A percentile compares a stretch with the other conserved stretches of the same genome.
Conservation (phyloP, 1,140 invertebrate species). For the Apis laboriosa region DNA sequence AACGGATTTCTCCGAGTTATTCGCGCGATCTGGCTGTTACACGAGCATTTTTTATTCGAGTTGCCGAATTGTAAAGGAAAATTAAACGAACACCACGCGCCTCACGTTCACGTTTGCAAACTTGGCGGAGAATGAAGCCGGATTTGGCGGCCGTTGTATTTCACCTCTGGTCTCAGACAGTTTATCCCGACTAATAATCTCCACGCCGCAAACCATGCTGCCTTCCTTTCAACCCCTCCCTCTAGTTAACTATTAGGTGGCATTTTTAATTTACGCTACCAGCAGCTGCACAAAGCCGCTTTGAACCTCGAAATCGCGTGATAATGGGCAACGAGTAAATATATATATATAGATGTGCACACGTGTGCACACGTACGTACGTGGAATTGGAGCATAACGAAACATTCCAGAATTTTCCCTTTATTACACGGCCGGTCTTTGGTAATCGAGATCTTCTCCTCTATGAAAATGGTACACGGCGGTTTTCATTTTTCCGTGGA, state of each 20-base stretch:
- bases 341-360: not conserved
- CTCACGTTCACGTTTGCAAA: not conserved
- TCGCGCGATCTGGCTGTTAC: not conserved
- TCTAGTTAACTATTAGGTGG: slow-evolving; percentile 2
- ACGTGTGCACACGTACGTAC: no score
- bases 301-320: not conserved
- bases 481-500: no score
- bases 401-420: not conserved
- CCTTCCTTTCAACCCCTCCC: not conserved
- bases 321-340: not conserved
- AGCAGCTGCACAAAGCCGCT: not conserved
- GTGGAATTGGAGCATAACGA: not conserved
- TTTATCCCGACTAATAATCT: slow-evolving; percentile 23
- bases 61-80: slow-evolving; percentile 10
- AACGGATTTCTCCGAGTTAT: not conserved
- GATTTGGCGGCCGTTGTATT: slow-evolving; percentile 1
- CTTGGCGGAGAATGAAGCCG: not conserved
- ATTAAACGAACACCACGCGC: not conserved
- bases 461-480: no score
- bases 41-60: no score
- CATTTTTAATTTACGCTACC: slow-evolving; percentile 30
- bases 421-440: not conserved
- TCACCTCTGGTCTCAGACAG: slow-evolving; percentile 20
- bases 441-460: no score
- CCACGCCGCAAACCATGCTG: not conserved